These are phyloP conservation scores for Phodopus roborovskii DNA, from an alignment of 2,113 vertebrate species.

Conservation along the genomic window DNA sequence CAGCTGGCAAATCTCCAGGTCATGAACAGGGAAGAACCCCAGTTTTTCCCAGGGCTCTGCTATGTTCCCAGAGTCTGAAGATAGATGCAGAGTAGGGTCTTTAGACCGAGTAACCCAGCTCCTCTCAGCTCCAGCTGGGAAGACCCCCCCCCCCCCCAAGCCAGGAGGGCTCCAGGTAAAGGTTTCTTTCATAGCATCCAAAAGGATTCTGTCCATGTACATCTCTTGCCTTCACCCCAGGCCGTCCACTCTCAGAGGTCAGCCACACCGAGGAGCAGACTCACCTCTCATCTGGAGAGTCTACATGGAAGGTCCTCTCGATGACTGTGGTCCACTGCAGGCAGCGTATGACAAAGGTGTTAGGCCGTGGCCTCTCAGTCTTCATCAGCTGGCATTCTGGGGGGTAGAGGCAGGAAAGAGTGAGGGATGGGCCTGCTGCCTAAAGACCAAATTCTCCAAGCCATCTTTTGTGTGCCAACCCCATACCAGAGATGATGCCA, in stretches of 20 bases:
- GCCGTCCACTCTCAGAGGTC: neutral
- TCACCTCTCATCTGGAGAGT: slow-evolving; percentile 93
- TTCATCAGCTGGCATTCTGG: slow-evolving; percentile 87
- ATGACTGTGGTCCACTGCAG: slow-evolving; percentile 98
- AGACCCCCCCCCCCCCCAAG: no score
- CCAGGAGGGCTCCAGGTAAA: neutral
- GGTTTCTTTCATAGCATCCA: neutral
- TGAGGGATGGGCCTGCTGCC: neutral
- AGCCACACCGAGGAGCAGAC: neutral
- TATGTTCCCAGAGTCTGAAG: neutral
- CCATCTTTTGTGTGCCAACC: neutral
- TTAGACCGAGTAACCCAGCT: neutral
- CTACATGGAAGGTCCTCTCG: slow-evolving; percentile 96
- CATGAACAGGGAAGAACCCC: neutral
- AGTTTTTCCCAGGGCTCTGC: neutral
- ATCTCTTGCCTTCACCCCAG: neutral
- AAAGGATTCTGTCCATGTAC: neutral
- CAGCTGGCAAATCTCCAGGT: neutral
- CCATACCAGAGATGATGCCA: neutral
- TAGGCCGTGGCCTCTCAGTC: slow-evolving; percentile 94
- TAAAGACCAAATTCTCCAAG: neutral
- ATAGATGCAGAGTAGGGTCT: neutral
- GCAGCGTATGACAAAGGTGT: slow-evolving; percentile 97
- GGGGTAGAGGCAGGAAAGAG: neutral
- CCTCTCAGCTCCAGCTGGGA: neutral